A percentile compares a stretch with the other conserved stretches of the same genome.
phyloP scores from a whole-genome alignment of 2,797 vertebrate genomes.

The Betta splendens region DNA sequence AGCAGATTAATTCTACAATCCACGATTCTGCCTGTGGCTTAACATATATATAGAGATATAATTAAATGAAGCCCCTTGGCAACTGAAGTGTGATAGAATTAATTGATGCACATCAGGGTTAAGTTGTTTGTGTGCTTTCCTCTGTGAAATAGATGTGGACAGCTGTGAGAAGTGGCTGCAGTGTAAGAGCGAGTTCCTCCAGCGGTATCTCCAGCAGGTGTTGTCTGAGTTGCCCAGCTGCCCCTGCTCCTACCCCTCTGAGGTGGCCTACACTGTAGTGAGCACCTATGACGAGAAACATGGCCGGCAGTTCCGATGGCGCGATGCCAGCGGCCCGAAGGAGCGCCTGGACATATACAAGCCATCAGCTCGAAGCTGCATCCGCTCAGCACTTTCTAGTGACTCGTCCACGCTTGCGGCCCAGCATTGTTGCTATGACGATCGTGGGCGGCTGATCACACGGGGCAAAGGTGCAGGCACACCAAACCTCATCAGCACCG shows the following conservation, averaged over 20 bases:
- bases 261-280: slow-evolving; percentile 81
- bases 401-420: slow-evolving; percentile 87
- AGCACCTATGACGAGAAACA: slow-evolving; percentile 83
- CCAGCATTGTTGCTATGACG: slow-evolving; percentile 92
- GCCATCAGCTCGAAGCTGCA: slow-evolving; percentile 87
- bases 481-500: slow-evolving; percentile 90
- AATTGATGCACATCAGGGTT: too few species aligned
- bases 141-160: slow-evolving; percentile 84
- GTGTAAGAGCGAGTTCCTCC: slow-evolving; percentile 93
- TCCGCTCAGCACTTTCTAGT: slow-evolving; percentile 86
- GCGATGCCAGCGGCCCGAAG: slow-evolving; percentile 86
- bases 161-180: slow-evolving; percentile 96
- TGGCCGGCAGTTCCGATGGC: slow-evolving; percentile 87
- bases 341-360: slow-evolving; percentile 93
- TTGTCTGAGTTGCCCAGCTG: slow-evolving; percentile 90
- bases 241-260: slow-evolving; percentile 87
- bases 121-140: too few species aligned
- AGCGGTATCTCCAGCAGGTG: slow-evolving; percentile 87
- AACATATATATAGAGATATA: background rate
- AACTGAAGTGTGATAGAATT: background rate
- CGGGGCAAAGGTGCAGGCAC: slow-evolving; percentile 89
- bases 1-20: background rate
- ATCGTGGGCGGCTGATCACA: slow-evolving; percentile 86
- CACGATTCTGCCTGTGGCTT: too few species aligned
- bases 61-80: background rate